Evolutionary conservation across 2,888 invertebrate genomes (phyloP), one percentile per base, ranked within the genome.

Genomic region (Microplitis manilae): DNA sequence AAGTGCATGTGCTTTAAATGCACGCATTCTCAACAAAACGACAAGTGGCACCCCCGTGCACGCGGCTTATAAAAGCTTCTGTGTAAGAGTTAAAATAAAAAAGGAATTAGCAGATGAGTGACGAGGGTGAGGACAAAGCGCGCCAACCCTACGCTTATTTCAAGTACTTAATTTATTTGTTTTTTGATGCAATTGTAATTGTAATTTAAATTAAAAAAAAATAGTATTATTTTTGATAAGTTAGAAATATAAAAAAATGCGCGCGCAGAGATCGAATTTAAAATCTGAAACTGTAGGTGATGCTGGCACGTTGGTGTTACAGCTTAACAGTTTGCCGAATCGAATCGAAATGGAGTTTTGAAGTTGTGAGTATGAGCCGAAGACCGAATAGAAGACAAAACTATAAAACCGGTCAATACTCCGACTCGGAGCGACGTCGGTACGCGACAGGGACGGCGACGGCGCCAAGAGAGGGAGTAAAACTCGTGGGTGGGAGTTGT

Each of bases 371-470:
- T 50, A 13, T 50, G 13, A 50, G 20, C 17, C n/a, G 62, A 20
- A 20, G 62, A 62, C 20, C 62, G 62, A 17, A 62, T 62, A 62
- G 62, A 62, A 62, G 20, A 62, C 77, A 81, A 83, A 86, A 87
- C 15, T 17, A 62, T 17, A 62, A 62, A 62, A 87, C 89, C 89
- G 88, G 88, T 89, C 88, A 89, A 89, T 89, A 89, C 89, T 88
- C 88, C 87, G 87, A 83, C 89, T 88, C 88, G 87, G 87, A 83
- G 85, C 82, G 85, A 85, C 76, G 73, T 70, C 79, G 74, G 30
- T 30, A 84, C 87, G 88, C 87, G 86, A 84, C 83, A 86, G 87
- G 87, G 86, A 85, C 85, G 86, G 83, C 83, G 83, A 85, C 76
- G 73, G 72, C 79, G 74, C 20, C 69, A 39, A 41, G 75, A 76